Evolutionary conservation across 2,797 vertebrate genomes (phyloP).

Genomic region (Sarcoramphus papa): DNA sequence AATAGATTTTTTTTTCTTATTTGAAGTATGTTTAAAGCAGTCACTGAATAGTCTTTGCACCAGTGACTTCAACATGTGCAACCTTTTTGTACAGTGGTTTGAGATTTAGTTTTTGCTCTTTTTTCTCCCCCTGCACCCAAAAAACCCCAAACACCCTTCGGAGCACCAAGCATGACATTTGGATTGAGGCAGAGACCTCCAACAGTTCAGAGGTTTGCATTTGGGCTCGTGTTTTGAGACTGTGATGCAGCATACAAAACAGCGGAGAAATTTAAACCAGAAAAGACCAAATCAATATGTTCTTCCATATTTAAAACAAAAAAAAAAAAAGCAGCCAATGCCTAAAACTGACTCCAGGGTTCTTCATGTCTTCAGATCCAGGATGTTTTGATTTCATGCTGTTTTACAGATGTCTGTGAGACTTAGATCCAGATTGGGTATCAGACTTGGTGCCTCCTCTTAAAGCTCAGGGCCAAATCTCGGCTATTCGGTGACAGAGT

Average conservation of each 20-base stretch:
- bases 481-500: neutral
- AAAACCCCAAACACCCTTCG: neutral
- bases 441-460: neutral
- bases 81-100: neutral
- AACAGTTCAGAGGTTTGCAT: neutral
- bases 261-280: neutral
- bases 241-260: neutral
- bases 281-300: neutral
- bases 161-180: neutral
- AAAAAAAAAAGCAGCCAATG: neutral
- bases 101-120: neutral
- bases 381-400: neutral
- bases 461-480: neutral
- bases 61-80: neutral
- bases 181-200: neutral
- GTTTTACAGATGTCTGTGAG: neutral
- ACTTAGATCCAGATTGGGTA: neutral
- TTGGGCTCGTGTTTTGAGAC: neutral
- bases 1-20: neutral
- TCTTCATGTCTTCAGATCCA: neutral
- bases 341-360: neutral
- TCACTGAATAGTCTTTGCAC: neutral
- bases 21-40: neutral
- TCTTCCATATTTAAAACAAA: neutral
- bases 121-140: accelerated